phyloP scores from a whole-genome alignment of 2,888 invertebrate genomes.

The Marronus borbonicus region DNA sequence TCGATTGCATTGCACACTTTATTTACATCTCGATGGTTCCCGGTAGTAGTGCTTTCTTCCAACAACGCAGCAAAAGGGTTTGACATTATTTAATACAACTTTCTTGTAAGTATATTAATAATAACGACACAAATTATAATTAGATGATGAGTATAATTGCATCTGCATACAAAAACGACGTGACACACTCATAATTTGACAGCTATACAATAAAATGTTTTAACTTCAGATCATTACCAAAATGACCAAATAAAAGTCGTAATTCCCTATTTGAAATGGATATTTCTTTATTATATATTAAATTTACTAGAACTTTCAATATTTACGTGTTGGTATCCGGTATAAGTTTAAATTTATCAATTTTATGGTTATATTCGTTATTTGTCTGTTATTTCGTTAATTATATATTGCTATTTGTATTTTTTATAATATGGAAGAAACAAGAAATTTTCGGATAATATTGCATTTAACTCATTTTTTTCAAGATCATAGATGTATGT shows the following conservation, averaged over 20 bases:
- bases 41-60: slow-evolving; percentile 45
- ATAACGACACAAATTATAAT: neutral
- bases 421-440: neutral
- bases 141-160: neutral
- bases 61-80: slow-evolving; percentile 61
- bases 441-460: slow-evolving; percentile 50
- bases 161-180: neutral
- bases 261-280: neutral
- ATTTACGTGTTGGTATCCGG: neutral
- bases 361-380: neutral
- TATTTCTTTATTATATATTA: neutral
- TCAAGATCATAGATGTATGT: slow-evolving; percentile 52
- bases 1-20: slow-evolving; percentile 75
- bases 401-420: neutral
- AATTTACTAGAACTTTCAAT: neutral
- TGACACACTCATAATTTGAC: slow-evolving; percentile 33
- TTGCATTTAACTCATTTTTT: slow-evolving; percentile 53
- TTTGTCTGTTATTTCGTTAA: neutral
- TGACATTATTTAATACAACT: slow-evolving; percentile 35
- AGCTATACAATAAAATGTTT: neutral
- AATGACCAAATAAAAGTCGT: neutral
- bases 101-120: neutral
- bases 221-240: neutral
- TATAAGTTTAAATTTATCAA: neutral
- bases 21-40: slow-evolving; percentile 52